phyloP scores from a whole-genome alignment of 2,888 invertebrate genomes.

The Parthenolecanium corni region DNA sequence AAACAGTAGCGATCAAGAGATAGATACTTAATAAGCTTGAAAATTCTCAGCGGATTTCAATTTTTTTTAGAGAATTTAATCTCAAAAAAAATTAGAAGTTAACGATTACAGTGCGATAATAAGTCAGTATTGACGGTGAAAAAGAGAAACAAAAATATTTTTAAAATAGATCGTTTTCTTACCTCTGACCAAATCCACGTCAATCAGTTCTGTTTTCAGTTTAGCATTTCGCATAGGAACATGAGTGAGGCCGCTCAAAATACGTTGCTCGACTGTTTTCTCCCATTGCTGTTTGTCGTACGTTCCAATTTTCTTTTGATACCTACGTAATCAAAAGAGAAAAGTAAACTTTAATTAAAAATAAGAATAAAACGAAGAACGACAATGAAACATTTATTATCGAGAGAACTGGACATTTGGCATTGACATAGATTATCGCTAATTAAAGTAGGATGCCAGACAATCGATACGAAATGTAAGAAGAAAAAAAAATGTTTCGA shows the following conservation, averaged over 20 bases:
- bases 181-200: conserved; percentile 93
- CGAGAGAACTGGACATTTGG: not conserved
- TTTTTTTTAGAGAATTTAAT: too few species aligned
- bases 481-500: too few species aligned
- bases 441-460: too few species aligned
- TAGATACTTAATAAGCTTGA: too few species aligned
- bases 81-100: too few species aligned
- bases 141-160: too few species aligned
- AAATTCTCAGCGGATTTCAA: too few species aligned
- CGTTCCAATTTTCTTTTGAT: conserved; percentile 89
- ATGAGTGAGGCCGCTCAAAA: conserved; percentile 72
- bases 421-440: too few species aligned
- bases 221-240: conserved; percentile 65
- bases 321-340: conserved; percentile 47
- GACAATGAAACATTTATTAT: not conserved
- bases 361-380: not conserved
- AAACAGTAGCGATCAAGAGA: too few species aligned
- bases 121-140: too few species aligned
- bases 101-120: too few species aligned
- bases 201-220: conserved; percentile 82
- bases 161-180: conserved; percentile 33
- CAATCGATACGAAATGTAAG: too few species aligned
- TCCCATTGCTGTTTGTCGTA: conserved; percentile 98
- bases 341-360: not conserved
- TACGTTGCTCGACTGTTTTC: conserved; percentile 82